Evolutionary conservation across 2,888 invertebrate species (phyloP).

Genomic region (Orthonevra nobilis): DNA sequence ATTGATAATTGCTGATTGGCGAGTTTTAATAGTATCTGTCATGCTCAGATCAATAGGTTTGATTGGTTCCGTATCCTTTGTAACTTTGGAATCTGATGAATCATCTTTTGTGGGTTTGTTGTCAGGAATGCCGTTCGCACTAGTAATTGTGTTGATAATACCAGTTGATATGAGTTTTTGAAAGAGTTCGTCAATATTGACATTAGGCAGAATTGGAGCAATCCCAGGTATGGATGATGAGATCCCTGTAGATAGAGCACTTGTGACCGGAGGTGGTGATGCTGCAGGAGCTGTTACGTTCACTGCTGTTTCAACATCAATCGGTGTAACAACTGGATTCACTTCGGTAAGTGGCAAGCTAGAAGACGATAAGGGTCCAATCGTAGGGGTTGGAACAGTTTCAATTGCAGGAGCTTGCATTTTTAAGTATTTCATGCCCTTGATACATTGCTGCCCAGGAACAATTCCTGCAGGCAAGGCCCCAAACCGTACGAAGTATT

Average conservation of each 20-base stretch:
- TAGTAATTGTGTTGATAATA: constrained; percentile 82
- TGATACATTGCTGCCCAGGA: constrained; percentile 86
- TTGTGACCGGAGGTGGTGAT: constrained; percentile 82
- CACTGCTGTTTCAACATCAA: constrained; percentile 45
- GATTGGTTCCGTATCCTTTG: constrained; percentile 79
- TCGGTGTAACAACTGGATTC: constrained; percentile 71
- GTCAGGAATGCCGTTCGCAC: constrained; percentile 41
- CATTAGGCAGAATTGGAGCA: constrained; percentile 65
- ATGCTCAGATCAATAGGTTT: constrained; percentile 85
- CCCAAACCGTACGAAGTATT: constrained; percentile 90
- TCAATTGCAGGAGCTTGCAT: constrained; percentile 76
- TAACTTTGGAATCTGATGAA: constrained; percentile 76
- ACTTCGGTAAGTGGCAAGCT: constrained; percentile 73
- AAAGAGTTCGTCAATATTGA: constrained; percentile 91
- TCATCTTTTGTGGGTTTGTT: constrained; percentile 31
- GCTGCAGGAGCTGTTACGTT: constrained; percentile 80
- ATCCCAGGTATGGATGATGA: constrained; percentile 77
- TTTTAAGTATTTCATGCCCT: constrained; percentile 86
- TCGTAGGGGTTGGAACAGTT: constrained; percentile 71
- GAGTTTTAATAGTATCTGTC: constrained; percentile 87
- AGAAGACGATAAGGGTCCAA: constrained; percentile 72
- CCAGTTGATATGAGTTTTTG: constrained; percentile 92
- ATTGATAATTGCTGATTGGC: constrained; percentile 86
- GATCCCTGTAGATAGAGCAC: constrained; percentile 81
- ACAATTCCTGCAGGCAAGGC: constrained; percentile 87